phyloP scores from a whole-genome alignment of 2,113 vertebrate species.

The Scortum barcoo region DNA sequence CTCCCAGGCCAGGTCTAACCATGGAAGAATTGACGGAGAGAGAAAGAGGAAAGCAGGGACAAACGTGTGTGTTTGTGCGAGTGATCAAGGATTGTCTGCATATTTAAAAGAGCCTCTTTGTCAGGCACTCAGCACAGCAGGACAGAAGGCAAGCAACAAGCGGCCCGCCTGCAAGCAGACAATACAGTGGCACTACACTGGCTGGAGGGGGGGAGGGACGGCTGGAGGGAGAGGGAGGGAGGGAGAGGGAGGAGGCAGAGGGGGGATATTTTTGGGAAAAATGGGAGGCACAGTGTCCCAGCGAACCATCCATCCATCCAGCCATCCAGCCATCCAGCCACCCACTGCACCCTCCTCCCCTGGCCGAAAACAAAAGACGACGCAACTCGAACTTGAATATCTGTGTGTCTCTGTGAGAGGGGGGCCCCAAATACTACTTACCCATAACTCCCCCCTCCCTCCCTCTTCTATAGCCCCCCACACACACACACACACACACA shows the following conservation, averaged over 20 bases:
- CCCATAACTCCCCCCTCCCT: slow-evolving; percentile 36
- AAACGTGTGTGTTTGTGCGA: slow-evolving; percentile 30
- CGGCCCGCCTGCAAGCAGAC: slow-evolving; percentile 79
- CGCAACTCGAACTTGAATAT: slow-evolving; percentile 84
- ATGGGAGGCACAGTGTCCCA: slow-evolving; percentile 71
- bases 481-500: background rate
- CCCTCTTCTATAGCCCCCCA: background rate
- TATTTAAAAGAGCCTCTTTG: slow-evolving; percentile 84
- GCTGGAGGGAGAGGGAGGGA: background rate
- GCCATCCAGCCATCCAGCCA: slow-evolving; percentile 64
- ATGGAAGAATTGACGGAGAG: slow-evolving; percentile 61
- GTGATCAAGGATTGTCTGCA: slow-evolving; percentile 79
- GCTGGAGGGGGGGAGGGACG: slow-evolving; percentile 45
- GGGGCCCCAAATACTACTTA: slow-evolving; percentile 60
- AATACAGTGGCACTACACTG: slow-evolving; percentile 85
- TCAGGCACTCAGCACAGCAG: slow-evolving; percentile 77
- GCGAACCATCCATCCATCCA: slow-evolving; percentile 71
- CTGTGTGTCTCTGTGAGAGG: slow-evolving; percentile 70
- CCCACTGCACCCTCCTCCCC: slow-evolving; percentile 57
- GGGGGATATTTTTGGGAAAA: slow-evolving; percentile 58
- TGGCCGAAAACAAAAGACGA: slow-evolving; percentile 81
- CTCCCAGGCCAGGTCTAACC: slow-evolving; percentile 64
- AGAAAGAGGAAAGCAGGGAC: slow-evolving; percentile 57
- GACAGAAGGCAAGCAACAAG: slow-evolving; percentile 88
- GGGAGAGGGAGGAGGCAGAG: no score